A percentile compares a stretch with the other conserved stretches of the same genome.
These are phyloP conservation scores for Pogoniulus pusillus DNA, from an alignment of 2,797 vertebrate genomes.

Conservation along the genomic window DNA sequence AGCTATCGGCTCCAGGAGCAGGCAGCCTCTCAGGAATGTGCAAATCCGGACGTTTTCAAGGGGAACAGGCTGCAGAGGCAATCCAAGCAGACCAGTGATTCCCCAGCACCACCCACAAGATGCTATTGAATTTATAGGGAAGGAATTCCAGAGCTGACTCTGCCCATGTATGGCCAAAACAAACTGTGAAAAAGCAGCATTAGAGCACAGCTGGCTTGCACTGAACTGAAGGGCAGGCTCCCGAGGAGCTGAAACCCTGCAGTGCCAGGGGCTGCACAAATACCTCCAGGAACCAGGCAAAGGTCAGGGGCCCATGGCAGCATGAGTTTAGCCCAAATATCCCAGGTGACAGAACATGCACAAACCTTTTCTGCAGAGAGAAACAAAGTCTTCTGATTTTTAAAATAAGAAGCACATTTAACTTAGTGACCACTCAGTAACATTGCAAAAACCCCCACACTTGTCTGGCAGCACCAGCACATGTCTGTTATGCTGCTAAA, in stretches of 20 bases:
- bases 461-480: not conserved
- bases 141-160: slow-evolving; percentile 59
- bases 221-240: not conserved
- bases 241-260: not conserved
- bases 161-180: slow-evolving; percentile 70
- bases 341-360: not conserved
- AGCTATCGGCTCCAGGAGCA: not conserved
- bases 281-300: not conserved
- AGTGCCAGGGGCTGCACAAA: not conserved
- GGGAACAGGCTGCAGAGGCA: not conserved
- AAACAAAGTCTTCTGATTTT: not conserved
- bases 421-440: not conserved
- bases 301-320: fast-evolving
- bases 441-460: not conserved
- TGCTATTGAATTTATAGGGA: slow-evolving; percentile 53
- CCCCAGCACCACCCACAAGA: slow-evolving; percentile 54
- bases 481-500: fast-evolving
- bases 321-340: not conserved
- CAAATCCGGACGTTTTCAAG: slow-evolving; percentile 4
- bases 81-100: slow-evolving; percentile 39
- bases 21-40: slow-evolving; percentile 49
- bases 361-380: not conserved
- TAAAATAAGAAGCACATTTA: not conserved
- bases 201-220: slow-evolving; percentile 1
- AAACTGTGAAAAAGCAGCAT: slow-evolving; percentile 14